These are phyloP conservation scores for Dendrolimus kikuchii DNA, from an alignment of 1,140 invertebrate genomes.

Conservation along the genomic window DNA sequence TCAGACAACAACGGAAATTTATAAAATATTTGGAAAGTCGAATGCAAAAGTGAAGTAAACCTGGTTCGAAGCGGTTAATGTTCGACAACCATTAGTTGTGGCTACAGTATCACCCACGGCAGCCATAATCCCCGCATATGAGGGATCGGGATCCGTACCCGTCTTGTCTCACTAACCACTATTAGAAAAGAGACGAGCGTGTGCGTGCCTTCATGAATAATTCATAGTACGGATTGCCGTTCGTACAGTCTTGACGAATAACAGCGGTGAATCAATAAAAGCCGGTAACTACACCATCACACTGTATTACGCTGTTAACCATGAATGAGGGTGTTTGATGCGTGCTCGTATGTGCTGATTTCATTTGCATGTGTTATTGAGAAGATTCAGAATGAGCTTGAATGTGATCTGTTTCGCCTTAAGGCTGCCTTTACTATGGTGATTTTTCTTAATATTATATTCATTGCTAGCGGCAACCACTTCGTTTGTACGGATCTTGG, in stretches of 20 bases:
- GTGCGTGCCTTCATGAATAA: slow-evolving; percentile 28
- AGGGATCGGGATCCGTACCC: slow-evolving; percentile 10
- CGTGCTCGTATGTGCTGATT: too few species aligned
- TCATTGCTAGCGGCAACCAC: too few species aligned
- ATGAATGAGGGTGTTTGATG: neutral
- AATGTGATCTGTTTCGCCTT: too few species aligned
- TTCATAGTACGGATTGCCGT: slow-evolving; percentile 30
- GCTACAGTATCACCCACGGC: neutral
- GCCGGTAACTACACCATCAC: slow-evolving; percentile 18
- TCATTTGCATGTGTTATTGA: too few species aligned
- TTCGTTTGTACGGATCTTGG: too few species aligned
- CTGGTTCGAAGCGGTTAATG: too few species aligned
- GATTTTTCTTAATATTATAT: too few species aligned
- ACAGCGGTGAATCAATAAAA: slow-evolving; percentile 28
- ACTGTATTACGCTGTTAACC: slow-evolving; percentile 14
- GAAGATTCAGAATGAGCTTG: too few species aligned
- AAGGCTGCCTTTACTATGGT: too few species aligned
- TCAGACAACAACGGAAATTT: too few species aligned
- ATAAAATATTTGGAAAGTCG: too few species aligned
- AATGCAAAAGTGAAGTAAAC: too few species aligned
- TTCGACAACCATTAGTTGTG: neutral
- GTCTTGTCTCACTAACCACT: slow-evolving; percentile 30
- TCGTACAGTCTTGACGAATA: slow-evolving; percentile 30
- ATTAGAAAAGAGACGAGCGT: slow-evolving; percentile 26
- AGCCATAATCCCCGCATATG: slow-evolving; percentile 20